These are phyloP conservation scores for Spongia lamella DNA, from an alignment of 37 sponge, comb jelly and placozoan species.

Conservation along the genomic window DNA sequence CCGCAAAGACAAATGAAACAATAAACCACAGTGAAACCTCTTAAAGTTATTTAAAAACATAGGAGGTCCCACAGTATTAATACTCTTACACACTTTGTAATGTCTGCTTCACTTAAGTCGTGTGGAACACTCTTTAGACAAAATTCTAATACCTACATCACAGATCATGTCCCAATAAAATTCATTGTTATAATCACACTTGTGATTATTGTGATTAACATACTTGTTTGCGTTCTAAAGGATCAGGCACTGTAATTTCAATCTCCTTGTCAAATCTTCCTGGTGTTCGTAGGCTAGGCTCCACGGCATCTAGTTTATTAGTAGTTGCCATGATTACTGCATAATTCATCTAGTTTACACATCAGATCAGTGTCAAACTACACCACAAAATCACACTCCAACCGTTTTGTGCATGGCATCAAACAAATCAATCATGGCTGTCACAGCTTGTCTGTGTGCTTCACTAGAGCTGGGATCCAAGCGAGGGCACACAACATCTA, in stretches of 20 bases:
- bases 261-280: conserved; percentile 83
- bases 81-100: background rate
- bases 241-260: conserved; percentile 61
- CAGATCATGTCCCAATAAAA: background rate
- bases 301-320: conserved; percentile 64
- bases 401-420: conserved; percentile 39
- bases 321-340: conserved; percentile 83
- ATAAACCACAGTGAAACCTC: no score
- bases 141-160: conserved; percentile 14
- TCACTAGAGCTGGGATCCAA: conserved; percentile 39
- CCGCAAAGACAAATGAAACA: no score
- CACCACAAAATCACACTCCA: no score
- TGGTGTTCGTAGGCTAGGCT: conserved; percentile 60
- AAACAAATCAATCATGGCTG: conserved; percentile 33
- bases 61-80: no score
- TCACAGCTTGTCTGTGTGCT: conserved; percentile 31
- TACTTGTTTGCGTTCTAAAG: conserved; percentile 41
- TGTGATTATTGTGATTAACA: background rate
- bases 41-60: no score
- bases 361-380: no score
- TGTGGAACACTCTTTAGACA: conserved; percentile 9
- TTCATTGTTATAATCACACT: background rate
- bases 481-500: conserved; percentile 43
- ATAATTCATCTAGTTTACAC: conserved; percentile 6
- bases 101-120: conserved; percentile 24